Base-by-base conservation (phyloP, 2,888 invertebrate genomes). In the Listrodromus nycthemerus region DNA sequence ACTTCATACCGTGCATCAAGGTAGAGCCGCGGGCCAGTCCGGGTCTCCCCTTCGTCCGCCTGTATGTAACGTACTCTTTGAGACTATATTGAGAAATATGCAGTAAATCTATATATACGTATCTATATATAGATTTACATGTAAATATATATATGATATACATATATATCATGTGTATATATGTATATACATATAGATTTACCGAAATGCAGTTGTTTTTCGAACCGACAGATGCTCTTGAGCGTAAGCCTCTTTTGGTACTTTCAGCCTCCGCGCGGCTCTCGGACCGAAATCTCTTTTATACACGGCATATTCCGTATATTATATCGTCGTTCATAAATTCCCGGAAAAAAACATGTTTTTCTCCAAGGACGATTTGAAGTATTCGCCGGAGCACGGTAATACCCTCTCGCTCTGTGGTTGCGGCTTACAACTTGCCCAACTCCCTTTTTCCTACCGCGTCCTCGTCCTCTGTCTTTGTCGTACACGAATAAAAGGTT, bases 241-340 rank as follows among this genome's bases (percentile, higher is more conserved):
- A 79, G 55, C 65, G 65, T 74, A 80, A 80, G 74, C 80, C 74
- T 80, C 80, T 80, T 80, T 80, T 69, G 74, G 74, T 33, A 58
- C 66, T 71, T 4, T 52, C 65, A 19, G 37, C 19, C n/a, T 16
- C 27, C 7, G 21, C 74, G 19, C 55, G 55, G 58, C 71, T 55
- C 80, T 58, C 55, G 66, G 67, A 80, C 55, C 37, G n/a, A 45
- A 66, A 30, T n/a, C 21, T 21, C 45, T 24, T 58, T 61, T 61
- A 24, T 41, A 45, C 24, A 21, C 4, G 55, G 16, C 48, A 61
- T 19, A 73, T 58, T 24, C 45, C 37, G 8, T 8, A 70, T 55
- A 66, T 66, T 79, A 55, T 41, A 19, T 45, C 16, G 55, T 27
- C 61, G 33, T 41, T 66, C 41, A 67, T 67, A 37, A 74, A 63